A percentile compares a stretch with the other conserved stretches of the same genome.
These are phyloP conservation scores for Sebastes nivosus DNA, from an alignment of 2,797 vertebrate genomes.

Conservation along the genomic window DNA sequence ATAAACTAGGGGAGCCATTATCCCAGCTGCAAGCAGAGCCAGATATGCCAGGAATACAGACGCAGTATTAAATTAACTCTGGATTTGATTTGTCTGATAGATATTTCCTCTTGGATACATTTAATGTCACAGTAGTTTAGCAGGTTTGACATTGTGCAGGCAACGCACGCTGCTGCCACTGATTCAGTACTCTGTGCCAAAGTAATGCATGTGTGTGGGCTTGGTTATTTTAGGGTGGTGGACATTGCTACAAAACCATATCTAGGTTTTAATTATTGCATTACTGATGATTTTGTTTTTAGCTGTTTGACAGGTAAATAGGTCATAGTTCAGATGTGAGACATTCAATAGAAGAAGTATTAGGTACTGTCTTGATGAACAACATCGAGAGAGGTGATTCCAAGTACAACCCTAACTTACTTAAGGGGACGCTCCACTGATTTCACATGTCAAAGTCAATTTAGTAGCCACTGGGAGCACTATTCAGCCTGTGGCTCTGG, in stretches of 20 bases:
- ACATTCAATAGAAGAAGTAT: background rate
- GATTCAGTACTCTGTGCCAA: background rate
- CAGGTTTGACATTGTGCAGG: constrained; percentile 58
- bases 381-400: background rate
- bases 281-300: background rate
- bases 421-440: background rate
- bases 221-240: background rate
- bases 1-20: constrained; percentile 73
- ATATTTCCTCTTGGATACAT: constrained; percentile 73
- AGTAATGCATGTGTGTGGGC: background rate
- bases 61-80: constrained; percentile 73
- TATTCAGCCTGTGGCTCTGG: background rate
- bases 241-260: background rate
- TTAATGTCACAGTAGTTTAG: constrained; percentile 64
- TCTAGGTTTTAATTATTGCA: background rate
- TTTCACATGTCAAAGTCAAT: constrained; percentile 5
- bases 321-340: background rate
- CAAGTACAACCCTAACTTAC: background rate
- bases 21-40: constrained; percentile 68
- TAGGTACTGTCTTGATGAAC: background rate
- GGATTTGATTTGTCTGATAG: constrained; percentile 76
- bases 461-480: background rate
- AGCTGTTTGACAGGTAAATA: background rate
- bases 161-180: background rate
- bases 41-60: constrained; percentile 79